Evolutionary conservation across 2,113 vertebrate species (phyloP).

Genomic region (Dromas ardeola): DNA sequence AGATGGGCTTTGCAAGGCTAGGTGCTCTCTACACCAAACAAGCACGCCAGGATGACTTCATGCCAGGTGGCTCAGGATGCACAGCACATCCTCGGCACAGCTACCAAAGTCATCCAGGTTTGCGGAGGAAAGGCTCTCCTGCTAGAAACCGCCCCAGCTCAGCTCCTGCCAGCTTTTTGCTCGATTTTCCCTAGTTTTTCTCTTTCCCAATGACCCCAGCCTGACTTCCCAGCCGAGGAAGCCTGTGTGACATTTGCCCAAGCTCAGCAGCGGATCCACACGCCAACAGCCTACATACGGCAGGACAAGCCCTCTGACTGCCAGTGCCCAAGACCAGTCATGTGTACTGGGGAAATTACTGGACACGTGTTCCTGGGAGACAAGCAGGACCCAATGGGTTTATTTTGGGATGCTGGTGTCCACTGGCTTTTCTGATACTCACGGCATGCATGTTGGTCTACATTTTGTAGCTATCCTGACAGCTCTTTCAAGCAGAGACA

Average conservation of each 20-base stretch:
- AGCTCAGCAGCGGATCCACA: not conserved
- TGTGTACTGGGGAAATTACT: not conserved
- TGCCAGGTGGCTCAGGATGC: not conserved
- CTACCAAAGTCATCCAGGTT: no score
- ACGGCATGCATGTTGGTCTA: not conserved
- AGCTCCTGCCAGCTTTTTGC: not conserved
- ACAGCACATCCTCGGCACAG: accelerated
- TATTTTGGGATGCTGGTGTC: not conserved
- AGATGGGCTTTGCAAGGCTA: not conserved
- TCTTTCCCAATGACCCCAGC: not conserved
- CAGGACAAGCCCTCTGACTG: not conserved
- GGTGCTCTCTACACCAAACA: not conserved
- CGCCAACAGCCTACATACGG: accelerated
- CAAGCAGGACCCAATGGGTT: accelerated
- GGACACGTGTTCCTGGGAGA: not conserved
- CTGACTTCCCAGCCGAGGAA: not conserved
- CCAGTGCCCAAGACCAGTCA: not conserved
- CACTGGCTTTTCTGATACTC: not conserved
- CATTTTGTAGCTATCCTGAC: not conserved
- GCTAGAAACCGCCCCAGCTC: not conserved
- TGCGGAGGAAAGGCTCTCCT: not conserved
- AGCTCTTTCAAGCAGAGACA: not conserved
- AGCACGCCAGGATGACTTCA: not conserved
- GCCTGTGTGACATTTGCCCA: not conserved
- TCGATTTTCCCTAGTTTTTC: not conserved